A percentile compares a stretch with the other conserved stretches of the same genome.
Evolutionary conservation across 2,888 invertebrate genomes (phyloP).

Genomic region (Nycteola revayana): DNA sequence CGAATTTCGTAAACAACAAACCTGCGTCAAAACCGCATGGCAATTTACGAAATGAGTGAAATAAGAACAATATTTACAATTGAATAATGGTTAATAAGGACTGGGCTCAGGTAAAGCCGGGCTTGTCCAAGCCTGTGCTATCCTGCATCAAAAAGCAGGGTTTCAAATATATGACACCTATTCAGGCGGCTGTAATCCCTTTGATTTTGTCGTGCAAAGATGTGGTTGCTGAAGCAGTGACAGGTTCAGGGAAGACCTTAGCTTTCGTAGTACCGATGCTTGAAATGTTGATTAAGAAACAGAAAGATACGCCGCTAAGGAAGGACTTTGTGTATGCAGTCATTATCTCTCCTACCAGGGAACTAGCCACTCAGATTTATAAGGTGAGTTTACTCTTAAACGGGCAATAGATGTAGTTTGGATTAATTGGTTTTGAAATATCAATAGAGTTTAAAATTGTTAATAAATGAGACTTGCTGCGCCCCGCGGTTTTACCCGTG

Average conservation of each 20-base stretch:
- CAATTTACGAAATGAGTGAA: neutral
- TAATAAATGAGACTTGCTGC: too few relatives aligned
- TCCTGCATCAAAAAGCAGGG: conserved; percentile 76
- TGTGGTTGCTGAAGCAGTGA: conserved; percentile 98
- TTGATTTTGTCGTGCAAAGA: conserved; percentile 94
- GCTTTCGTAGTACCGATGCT: conserved; percentile 97
- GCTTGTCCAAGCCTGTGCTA: conserved; percentile 74
- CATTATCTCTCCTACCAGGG: conserved; percentile 97
- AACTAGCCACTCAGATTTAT: conserved; percentile 94
- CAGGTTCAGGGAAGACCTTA: conserved; percentile 98
- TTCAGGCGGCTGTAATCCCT: conserved; percentile 94
- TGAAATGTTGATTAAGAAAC: conserved; percentile 88
- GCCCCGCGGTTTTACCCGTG: too few relatives aligned
- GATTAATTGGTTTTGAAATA: too few relatives aligned
- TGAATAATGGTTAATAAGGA: conserved; percentile 66
- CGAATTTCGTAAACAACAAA: conserved; percentile 7
- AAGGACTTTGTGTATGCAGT: conserved; percentile 92
- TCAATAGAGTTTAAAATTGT: too few relatives aligned
- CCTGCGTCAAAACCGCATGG: conserved; percentile 39
- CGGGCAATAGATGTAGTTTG: too few relatives aligned
- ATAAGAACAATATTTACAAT: neutral
- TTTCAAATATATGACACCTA: conserved; percentile 82
- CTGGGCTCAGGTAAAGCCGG: conserved; percentile 64
- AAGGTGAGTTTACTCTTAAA: too few relatives aligned
- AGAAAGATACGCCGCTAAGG: conserved; percentile 83